Base-by-base conservation (phyloP, 2,113 vertebrate species). In the Regulus satrapa region DNA sequence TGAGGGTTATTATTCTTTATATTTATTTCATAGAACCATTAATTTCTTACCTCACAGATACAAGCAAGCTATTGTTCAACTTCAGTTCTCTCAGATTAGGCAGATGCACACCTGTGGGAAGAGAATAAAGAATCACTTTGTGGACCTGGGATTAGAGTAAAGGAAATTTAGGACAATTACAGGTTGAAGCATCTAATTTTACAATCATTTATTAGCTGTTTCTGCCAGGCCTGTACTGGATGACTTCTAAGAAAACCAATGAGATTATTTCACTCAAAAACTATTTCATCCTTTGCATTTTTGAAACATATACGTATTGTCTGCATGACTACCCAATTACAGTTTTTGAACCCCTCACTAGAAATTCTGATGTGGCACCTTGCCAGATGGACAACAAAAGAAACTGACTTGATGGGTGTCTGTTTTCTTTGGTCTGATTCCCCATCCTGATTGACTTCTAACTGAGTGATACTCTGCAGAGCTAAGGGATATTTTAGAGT, bases 21-120 rank as follows among this genome's bases (percentile, higher is more conserved):
- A 32, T 78, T 89, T 89, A 40, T 77, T 93, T 90, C 71, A 92
- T 19, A 25, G 15, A 76, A 36, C 61, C 36, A 67, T 77, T 75
- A 12, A 56, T 84, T 59, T 86, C 98, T 98, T 97, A 99, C 99
- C 99, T 98, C 80, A 99, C 97, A 87, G 99, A 99, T 67, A 89
- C 69, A 71, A 99, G 98, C 77, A 97, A 79, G 93, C 99, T 99
- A 96, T 98, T 98, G 79, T 98, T 99, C 98, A 99, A 56, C 98
- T 99, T 99, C 97, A 99, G 97, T 43, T 99, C 98, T 91, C 95
- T 96, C 95, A 99, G 98, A 68, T 96, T 98, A 84, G 99, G 99
- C 92, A 99, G 98, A 97, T 98, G 98, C 82, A 96, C 75, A 97
- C 99, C 99, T 99, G 92, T 25, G 49, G 68, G 59, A 84, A 58